These are phyloP conservation scores for Pristionchus entomophagus DNA, from an alignment of 2,888 invertebrate species.

Conservation along the genomic window DNA sequence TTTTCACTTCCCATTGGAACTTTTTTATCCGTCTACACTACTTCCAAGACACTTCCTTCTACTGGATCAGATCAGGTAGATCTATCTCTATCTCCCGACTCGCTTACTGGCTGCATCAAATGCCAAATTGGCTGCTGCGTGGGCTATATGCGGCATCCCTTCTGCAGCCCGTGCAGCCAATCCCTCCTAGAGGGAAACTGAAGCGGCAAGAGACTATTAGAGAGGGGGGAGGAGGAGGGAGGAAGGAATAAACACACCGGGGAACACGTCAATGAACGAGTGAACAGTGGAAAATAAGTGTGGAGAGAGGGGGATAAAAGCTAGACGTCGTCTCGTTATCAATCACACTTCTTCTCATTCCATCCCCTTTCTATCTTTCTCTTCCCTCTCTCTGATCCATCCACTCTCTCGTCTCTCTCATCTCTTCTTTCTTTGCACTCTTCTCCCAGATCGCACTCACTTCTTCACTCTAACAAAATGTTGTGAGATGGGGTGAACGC, in stretches of 20 bases:
- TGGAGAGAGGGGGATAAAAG: slow-evolving; percentile 25
- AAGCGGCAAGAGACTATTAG: background rate
- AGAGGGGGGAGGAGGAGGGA: background rate
- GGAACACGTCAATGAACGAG: background rate
- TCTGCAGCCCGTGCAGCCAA: background rate
- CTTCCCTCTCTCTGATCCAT: background rate
- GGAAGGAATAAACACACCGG: background rate
- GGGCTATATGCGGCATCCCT: background rate
- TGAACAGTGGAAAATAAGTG: slow-evolving; percentile 15
- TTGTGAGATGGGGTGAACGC: background rate
- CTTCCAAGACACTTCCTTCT: background rate
- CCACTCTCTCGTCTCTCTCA: slow-evolving; percentile 1
- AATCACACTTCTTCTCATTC: slow-evolving; percentile 33
- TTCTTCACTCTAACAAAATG: background rate
- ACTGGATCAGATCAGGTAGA: no score
- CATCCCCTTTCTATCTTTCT: background rate
- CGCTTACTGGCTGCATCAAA: background rate
- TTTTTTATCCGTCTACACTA: background rate
- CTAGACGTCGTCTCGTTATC: slow-evolving; percentile 13
- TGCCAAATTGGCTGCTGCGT: background rate
- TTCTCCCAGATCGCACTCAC: background rate
- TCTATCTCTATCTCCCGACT: background rate
- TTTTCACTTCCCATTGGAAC: background rate
- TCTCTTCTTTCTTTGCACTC: background rate
- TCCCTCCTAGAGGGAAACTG: background rate